phyloP scores from a whole-genome alignment of 2,113 vertebrate genomes.

The Seriola quinqueradiata region DNA sequence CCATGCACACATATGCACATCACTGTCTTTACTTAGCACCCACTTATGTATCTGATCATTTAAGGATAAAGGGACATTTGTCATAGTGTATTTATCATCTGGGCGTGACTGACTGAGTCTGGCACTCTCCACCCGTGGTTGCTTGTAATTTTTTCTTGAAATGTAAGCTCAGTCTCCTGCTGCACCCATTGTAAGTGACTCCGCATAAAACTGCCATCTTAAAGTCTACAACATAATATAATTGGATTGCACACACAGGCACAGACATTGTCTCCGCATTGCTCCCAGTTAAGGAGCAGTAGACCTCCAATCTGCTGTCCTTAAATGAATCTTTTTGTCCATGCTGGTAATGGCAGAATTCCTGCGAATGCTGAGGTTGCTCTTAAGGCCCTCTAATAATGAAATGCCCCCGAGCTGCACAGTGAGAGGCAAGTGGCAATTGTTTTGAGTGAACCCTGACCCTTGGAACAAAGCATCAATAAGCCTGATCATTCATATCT shows the following conservation, averaged over 20 bases:
- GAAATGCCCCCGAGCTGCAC: conserved; percentile 40
- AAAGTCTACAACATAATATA: conserved; percentile 14
- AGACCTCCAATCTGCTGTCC: not conserved
- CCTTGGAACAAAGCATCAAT: conserved; percentile 41
- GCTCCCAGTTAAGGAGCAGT: not conserved
- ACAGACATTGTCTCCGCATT: not conserved
- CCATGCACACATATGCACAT: not conserved
- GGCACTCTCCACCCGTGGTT: not conserved
- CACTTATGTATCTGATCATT: not conserved
- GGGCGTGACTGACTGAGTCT: not conserved
- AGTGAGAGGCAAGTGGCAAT: conserved; percentile 17
- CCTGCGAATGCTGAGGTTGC: conserved; percentile 17
- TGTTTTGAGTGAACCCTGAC: conserved; percentile 56
- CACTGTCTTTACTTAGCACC: not conserved
- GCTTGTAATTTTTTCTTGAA: not conserved
- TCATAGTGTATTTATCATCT: not conserved
- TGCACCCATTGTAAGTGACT: conserved; percentile 32
- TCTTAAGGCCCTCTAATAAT: conserved; percentile 18
- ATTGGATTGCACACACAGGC: conserved; percentile 35
- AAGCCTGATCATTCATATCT: conserved; percentile 29
- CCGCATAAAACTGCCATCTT: conserved; percentile 51
- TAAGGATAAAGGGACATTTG: not conserved
- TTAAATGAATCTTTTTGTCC: conserved; percentile 18
- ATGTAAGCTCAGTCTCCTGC: conserved; percentile 1
- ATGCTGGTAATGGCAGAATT: conserved; percentile 28